Evolutionary conservation across 2,113 vertebrate species (phyloP).

Genomic region (Scomber scombrus): DNA sequence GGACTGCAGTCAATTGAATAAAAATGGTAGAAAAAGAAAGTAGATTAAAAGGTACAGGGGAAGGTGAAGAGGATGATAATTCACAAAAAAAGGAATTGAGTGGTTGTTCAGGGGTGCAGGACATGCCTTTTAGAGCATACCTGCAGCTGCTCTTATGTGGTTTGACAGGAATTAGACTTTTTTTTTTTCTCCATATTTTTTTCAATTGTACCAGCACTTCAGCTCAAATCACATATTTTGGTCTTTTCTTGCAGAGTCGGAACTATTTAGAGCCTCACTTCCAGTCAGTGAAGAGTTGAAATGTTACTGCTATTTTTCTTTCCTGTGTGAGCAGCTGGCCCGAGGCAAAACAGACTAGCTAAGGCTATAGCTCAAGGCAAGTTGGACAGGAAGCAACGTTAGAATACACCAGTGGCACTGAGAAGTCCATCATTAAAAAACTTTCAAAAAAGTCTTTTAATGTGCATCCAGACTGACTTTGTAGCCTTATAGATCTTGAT

Average conservation of each 20-base stretch:
- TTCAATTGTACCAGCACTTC: neutral
- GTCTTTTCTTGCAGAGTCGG: neutral
- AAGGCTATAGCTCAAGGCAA: slow-evolving; percentile 9
- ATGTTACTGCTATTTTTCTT: neutral
- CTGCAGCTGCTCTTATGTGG: neutral
- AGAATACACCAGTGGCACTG: neutral
- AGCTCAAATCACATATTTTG: neutral
- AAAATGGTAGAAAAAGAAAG: neutral
- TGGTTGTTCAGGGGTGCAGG: neutral
- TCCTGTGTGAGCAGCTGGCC: slow-evolving; percentile 12
- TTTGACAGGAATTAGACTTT: neutral
- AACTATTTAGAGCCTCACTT: neutral
- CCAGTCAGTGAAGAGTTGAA: neutral
- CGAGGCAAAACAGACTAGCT: slow-evolving; percentile 5
- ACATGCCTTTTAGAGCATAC: neutral
- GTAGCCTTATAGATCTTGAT: too few relatives aligned
- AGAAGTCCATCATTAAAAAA: neutral
- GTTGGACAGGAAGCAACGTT: neutral
- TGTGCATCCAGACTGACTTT: too few relatives aligned
- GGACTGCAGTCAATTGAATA: neutral
- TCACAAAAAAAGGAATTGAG: too few relatives aligned
- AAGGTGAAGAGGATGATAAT: neutral
- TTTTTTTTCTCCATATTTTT: neutral
- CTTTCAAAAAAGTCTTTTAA: too few relatives aligned
- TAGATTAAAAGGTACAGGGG: neutral